A percentile compares a stretch with the other conserved stretches of the same genome.
These are phyloP conservation scores for Xestia rhomboidea DNA, from an alignment of 2,888 invertebrate genomes.

Conservation along the genomic window DNA sequence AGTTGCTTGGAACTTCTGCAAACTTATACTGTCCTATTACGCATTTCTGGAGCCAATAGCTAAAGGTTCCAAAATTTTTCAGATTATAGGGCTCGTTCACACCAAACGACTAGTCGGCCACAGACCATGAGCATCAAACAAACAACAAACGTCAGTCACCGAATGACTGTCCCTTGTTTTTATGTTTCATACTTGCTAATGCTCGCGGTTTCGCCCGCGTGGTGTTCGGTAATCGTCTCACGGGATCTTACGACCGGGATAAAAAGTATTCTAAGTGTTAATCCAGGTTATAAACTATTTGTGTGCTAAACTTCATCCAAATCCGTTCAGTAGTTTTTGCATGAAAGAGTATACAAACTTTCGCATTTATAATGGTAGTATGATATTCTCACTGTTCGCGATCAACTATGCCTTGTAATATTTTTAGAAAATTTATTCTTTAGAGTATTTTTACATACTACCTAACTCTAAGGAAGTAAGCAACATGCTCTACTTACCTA, in stretches of 20 bases:
- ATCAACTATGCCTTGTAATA: neutral
- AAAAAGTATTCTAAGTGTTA: too few species aligned
- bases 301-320: too few species aligned
- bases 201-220: too few species aligned
- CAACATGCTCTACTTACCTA: neutral
- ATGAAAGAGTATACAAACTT: too few species aligned
- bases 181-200: neutral
- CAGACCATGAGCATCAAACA: neutral
- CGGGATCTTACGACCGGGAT: too few species aligned
- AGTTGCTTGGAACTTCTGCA: neutral
- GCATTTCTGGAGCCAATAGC: neutral
- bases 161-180: neutral
- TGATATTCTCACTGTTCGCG: neutral
- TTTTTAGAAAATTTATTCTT: too few species aligned
- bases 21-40: neutral
- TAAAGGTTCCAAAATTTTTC: neutral
- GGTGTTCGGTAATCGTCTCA: too few species aligned
- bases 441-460: too few species aligned
- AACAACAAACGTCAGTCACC: neutral
- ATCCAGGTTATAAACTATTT: too few species aligned
- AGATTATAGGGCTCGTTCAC: neutral
- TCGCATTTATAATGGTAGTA: too few species aligned
- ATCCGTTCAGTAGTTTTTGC: too few species aligned
- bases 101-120: neutral
- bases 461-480: neutral